These are phyloP conservation scores for Matsumyia berberina DNA, from an alignment of 2,888 invertebrate genomes.

Conservation along the genomic window DNA sequence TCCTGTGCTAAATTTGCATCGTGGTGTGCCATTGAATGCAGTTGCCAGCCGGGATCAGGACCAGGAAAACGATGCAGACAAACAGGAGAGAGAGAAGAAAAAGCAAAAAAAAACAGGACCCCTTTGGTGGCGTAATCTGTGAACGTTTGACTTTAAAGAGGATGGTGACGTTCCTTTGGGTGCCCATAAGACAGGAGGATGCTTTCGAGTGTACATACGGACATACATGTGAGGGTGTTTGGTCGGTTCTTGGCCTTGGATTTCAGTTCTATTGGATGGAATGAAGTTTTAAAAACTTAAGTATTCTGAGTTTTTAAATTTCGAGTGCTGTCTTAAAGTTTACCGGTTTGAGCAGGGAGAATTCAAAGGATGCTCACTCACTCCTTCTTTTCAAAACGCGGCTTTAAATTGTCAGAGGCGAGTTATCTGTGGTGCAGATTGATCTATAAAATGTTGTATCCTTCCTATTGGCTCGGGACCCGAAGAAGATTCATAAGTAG, in stretches of 20 bases:
- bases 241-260: conserved; percentile 46
- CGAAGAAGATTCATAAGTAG: no score
- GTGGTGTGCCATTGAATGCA: conserved; percentile 58
- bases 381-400: no score
- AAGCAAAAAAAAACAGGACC: not conserved
- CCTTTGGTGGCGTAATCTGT: conserved; percentile 43
- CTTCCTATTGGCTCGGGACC: no score
- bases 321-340: no score
- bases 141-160: conserved; percentile 23
- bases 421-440: no score
- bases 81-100: not conserved
- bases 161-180: conserved; percentile 14
- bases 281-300: no score
- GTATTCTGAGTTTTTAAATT: no score
- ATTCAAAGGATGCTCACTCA: no score
- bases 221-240: not conserved
- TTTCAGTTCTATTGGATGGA: not conserved
- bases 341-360: no score
- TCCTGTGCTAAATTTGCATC: conserved; percentile 50
- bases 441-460: no score
- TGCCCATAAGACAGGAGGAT: not conserved
- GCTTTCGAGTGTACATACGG: no score
- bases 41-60: conserved; percentile 33
- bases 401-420: no score
- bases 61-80: not conserved